Evolutionary conservation across 2,113 vertebrate genomes (phyloP).

Genomic region (Zosterops lateralis): DNA sequence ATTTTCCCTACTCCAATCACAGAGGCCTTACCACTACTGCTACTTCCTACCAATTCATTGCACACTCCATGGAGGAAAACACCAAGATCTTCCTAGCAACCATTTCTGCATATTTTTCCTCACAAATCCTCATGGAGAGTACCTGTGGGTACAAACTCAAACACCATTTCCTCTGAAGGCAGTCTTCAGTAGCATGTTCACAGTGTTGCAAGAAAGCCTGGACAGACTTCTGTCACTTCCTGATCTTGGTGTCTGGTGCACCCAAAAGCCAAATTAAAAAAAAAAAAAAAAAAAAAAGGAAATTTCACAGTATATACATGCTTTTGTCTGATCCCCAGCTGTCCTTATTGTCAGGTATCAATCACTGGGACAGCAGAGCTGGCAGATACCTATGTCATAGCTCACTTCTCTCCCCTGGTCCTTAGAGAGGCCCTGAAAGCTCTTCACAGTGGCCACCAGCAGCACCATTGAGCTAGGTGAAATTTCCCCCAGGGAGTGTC

Average conservation of each 20-base stretch:
- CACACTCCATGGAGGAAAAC: not conserved
- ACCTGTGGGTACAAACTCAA: not conserved
- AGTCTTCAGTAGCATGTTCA: not conserved
- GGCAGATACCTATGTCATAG: not conserved
- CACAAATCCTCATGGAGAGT: not conserved
- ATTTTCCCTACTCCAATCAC: not conserved
- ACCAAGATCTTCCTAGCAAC: not conserved
- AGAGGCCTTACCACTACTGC: not conserved
- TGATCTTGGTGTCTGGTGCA: not conserved
- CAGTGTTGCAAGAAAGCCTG: not conserved
- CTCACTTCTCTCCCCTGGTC: not conserved
- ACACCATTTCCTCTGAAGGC: not conserved
- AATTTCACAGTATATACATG: fast-evolving
- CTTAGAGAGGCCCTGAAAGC: not conserved
- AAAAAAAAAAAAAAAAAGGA: not conserved
- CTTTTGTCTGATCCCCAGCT: not conserved
- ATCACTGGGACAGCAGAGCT: not conserved
- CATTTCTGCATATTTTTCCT: not conserved
- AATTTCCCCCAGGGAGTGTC: not conserved
- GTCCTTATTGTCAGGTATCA: fast-evolving
- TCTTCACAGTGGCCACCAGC: not conserved
- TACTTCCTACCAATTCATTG: not conserved
- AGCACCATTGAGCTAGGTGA: not conserved
- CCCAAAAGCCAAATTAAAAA: not conserved
- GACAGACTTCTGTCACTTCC: not conserved